These are phyloP conservation scores for Choloepus hoffmanni DNA, from an alignment of 2,113 vertebrate genomes.

Conservation along the genomic window DNA sequence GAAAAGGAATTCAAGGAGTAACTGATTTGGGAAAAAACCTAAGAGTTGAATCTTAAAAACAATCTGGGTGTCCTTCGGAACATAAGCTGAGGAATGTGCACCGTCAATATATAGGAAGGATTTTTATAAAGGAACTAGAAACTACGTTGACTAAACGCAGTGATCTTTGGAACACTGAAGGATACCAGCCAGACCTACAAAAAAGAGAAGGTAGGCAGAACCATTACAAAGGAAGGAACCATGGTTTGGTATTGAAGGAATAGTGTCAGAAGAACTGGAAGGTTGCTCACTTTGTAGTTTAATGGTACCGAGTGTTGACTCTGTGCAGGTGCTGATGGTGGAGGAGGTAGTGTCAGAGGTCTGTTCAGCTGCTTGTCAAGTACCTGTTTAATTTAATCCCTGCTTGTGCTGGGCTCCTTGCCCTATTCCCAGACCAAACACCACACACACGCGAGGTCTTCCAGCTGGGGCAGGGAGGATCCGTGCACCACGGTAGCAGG, in stretches of 20 bases:
- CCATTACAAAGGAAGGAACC: not conserved
- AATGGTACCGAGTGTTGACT: not conserved
- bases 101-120: slow-evolving; percentile 19
- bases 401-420: not conserved
- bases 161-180: not conserved
- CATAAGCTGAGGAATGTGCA: not conserved
- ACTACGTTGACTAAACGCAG: not conserved
- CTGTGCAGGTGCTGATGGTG: not conserved
- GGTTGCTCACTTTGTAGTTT: not conserved
- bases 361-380: not conserved
- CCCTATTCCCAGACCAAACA: not conserved
- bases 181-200: not conserved
- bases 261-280: not conserved
- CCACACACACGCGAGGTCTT: not conserved
- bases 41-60: not conserved
- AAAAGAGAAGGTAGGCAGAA: slow-evolving; percentile 16
- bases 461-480: not conserved
- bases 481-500: not conserved
- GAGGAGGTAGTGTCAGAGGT: not conserved
- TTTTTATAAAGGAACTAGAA: slow-evolving; percentile 45
- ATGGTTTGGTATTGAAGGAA: not conserved
- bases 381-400: not conserved
- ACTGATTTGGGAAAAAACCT: not conserved
- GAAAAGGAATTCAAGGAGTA: slow-evolving; percentile 20
- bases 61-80: slow-evolving; percentile 38